Base-by-base conservation (phyloP, 2,797 vertebrate genomes). In the Nasua narica region DNA sequence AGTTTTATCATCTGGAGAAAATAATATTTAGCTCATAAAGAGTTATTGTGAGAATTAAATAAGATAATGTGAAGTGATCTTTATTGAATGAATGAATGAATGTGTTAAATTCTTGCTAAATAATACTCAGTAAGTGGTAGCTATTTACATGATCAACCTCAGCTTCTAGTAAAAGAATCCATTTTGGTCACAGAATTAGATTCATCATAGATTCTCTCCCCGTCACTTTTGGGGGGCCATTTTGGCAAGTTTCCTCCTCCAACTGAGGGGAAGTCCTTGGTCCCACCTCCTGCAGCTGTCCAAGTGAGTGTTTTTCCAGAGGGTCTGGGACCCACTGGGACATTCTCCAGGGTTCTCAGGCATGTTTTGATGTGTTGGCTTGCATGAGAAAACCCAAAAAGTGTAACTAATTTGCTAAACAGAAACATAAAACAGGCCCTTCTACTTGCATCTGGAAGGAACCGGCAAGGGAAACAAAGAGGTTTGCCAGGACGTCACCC, bases 371-470 rank as follows among this genome's bases (percentile, higher is more conserved):
- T 92, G 60, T 90, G 58, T 56, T 74, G 40, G 54, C 78, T 27
- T 92, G 32, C 77, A 54, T 0, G 2, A 92, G 96, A 96, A 97
- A 97, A 95, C 21, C 35, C 50, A 56, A 92, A 92, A 58, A 92
- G 67, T 95, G 29, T 69, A 58, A 54, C 10, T 91, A 69, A 95
- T 78, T 97, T 91, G 81, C 95, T 97, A 85, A 97, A 9, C 89
- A 96, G 90, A 97, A 98, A 98, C 5, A 3, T 29, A 87, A 98
- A 95, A 89, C 74, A 92, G 85, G 72, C 70, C 32, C 48, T 65
- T 87, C 94, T 96, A 29, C 0, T 74, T 96, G 16, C 21, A 35
- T 95, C 97, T 87, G 97, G 70, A 96, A 92, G n/a, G 48, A 93
- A 74, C 40, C 91, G 86, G 62, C 50, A 65, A 69, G 76, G 87